Base-by-base conservation (phyloP, 1,140 invertebrate species). In the Leptopilina clavipes region DNA sequence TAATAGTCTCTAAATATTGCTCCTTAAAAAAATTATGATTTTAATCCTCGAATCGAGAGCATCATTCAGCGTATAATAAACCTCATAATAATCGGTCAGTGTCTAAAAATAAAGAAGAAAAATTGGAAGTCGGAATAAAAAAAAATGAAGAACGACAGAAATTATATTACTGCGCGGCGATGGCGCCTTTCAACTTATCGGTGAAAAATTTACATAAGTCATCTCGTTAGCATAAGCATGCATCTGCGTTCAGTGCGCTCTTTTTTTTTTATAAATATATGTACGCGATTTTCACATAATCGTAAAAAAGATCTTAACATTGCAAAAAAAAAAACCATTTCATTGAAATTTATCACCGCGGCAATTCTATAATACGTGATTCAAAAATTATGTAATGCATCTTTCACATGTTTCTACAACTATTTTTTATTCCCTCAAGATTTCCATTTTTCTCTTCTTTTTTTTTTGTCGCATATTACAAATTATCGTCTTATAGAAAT, bases 131-230 rank as follows among this genome's bases (percentile, higher is more conserved):
- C 59, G 14, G 25, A 22, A 3, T 10, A 3, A n/a, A n/a, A n/a
- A 14, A 22, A 65, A 31, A 31, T 65, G 59, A 65, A 31, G 11
- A 65, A 65, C 25, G 59, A 65, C 59, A 65, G 59, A 31, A 65
- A 65, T 22, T 65, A 14, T 65, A 65, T 65, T 65, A 65, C 59
- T 14, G 2, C 22, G 22, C 59, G 59, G 59, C 6, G 59, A 65
- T 65, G 59, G 59, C 59, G 59, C 59, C 59, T 65, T 65, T 65
- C 14, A 65, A 65, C 59, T 65, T 65, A 65, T 65, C 59, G 25
- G 59, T 3, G n/a, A 65, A 40, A 25, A 65, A 65, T 65, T 65
- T 65, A 7, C 59, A 65, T 65, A 65, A 65, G 22, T 65, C 25
- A n/a, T 31, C 22, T 65, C 59, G 59, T 65, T 65, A 65, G 59